These are phyloP conservation scores for Resseliella maxima DNA, from an alignment of 2,888 invertebrate genomes.

Conservation along the genomic window DNA sequence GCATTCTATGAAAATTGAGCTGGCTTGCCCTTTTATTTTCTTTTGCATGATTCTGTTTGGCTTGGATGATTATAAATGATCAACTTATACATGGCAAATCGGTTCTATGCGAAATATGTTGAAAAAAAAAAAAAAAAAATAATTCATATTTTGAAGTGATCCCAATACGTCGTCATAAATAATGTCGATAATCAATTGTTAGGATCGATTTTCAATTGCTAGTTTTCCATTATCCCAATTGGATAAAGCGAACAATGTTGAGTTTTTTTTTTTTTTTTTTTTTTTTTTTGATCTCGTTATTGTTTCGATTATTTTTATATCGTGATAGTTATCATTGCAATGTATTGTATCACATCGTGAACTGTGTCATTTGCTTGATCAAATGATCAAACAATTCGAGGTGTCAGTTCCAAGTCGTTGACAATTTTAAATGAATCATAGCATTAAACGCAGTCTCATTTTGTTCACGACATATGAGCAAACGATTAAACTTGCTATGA, in stretches of 20 bases:
- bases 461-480: background rate
- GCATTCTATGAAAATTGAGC: background rate
- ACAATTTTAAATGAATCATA: constrained; percentile 30
- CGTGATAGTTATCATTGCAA: background rate
- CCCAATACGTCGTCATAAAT: too few relatives aligned
- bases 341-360: background rate
- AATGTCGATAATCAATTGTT: too few relatives aligned
- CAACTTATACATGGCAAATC: too few relatives aligned
- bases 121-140: too few relatives aligned
- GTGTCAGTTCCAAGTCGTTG: constrained; percentile 36
- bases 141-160: too few relatives aligned
- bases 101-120: too few relatives aligned
- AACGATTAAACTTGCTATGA: background rate
- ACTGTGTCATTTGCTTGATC: constrained; percentile 9
- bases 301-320: background rate
- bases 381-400: constrained; percentile 11
- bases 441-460: background rate
- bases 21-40: background rate
- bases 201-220: too few relatives aligned
- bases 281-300: background rate
- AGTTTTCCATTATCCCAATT: too few relatives aligned
- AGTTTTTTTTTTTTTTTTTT: too few relatives aligned
- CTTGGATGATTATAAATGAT: too few relatives aligned
- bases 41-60: too few relatives aligned
- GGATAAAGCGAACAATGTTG: too few relatives aligned